Conservation (phyloP, 2,113 vertebrate genomes). For the Tachysurus vachellii region DNA sequence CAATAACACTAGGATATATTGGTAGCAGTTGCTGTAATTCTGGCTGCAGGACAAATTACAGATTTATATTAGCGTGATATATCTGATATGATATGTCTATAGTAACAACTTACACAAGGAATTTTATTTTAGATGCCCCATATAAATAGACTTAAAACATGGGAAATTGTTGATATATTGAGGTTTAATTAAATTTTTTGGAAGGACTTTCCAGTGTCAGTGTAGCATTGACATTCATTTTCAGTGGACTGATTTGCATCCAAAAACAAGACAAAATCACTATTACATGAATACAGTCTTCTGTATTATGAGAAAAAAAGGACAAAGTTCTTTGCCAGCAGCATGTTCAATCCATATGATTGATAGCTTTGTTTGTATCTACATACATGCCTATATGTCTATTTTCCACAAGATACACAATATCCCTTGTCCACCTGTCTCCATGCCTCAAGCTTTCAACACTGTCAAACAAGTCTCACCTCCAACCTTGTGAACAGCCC, state of each 20-base stretch:
- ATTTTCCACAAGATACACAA: background rate
- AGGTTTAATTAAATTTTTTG: background rate
- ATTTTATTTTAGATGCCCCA: background rate
- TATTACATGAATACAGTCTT: too few species aligned
- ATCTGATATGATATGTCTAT: background rate
- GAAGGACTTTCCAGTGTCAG: background rate
- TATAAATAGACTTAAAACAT: background rate
- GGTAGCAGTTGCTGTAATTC: background rate
- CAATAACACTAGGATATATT: slow-evolving; percentile 8
- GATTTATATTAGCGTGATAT: background rate
- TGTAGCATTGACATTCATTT: background rate
- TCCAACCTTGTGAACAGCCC: slow-evolving; percentile 50
- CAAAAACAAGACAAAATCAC: too few species aligned
- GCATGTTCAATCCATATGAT: too few species aligned
- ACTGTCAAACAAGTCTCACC: slow-evolving; percentile 35
- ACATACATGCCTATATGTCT: too few species aligned
- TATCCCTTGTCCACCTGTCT: slow-evolving; percentile 62
- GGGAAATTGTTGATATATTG: background rate
- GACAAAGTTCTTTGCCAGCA: too few species aligned
- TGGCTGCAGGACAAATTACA: background rate
- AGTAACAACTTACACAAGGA: background rate
- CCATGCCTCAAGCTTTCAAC: slow-evolving; percentile 45
- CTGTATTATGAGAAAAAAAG: too few species aligned
- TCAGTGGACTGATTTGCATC: too few species aligned
- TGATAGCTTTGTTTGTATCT: too few species aligned